Evolutionary conservation across 2,888 invertebrate species (phyloP).

Genomic region (Unio pictorum): DNA sequence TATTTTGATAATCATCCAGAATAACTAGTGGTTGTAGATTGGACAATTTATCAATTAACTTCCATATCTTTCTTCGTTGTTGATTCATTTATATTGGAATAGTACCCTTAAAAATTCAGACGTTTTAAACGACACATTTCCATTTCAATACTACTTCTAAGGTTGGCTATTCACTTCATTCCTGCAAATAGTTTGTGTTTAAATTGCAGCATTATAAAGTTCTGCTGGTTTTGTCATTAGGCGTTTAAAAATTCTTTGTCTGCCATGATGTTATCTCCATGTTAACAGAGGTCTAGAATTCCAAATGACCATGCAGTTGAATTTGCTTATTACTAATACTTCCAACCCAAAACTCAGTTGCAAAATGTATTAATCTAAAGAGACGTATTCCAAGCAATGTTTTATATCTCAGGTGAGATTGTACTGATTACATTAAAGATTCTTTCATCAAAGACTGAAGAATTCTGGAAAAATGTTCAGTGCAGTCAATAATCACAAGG

Average conservation of each 20-base stretch:
- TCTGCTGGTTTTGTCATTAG: slow-evolving; percentile 19
- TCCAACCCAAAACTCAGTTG: slow-evolving; percentile 27
- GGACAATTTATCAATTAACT: too few species aligned
- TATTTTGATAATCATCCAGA: too few species aligned
- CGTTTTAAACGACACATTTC: not conserved
- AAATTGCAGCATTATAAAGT: slow-evolving; percentile 11
- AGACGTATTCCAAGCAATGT: slow-evolving; percentile 28
- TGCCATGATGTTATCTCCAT: too few species aligned
- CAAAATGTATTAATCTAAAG: slow-evolving; percentile 26
- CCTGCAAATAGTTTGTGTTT: too few species aligned
- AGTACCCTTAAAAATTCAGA: slow-evolving; percentile 12
- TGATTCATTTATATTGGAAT: slow-evolving; percentile 8
- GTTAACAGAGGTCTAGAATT: slow-evolving; percentile 3
- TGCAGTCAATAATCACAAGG: not conserved
- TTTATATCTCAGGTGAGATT: not conserved
- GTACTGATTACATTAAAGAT: not conserved
- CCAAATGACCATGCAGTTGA: slow-evolving; percentile 16
- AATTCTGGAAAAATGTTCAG: too few species aligned
- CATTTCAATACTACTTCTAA: slow-evolving; percentile 9
- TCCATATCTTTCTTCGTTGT: too few species aligned
- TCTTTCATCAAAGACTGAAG: too few species aligned
- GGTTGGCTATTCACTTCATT: not conserved
- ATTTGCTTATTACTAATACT: not conserved
- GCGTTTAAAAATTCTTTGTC: slow-evolving; percentile 19
- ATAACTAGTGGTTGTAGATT: too few species aligned